These are phyloP conservation scores for Ochotona princeps DNA, from an alignment of 2,113 vertebrate genomes.

Conservation along the genomic window DNA sequence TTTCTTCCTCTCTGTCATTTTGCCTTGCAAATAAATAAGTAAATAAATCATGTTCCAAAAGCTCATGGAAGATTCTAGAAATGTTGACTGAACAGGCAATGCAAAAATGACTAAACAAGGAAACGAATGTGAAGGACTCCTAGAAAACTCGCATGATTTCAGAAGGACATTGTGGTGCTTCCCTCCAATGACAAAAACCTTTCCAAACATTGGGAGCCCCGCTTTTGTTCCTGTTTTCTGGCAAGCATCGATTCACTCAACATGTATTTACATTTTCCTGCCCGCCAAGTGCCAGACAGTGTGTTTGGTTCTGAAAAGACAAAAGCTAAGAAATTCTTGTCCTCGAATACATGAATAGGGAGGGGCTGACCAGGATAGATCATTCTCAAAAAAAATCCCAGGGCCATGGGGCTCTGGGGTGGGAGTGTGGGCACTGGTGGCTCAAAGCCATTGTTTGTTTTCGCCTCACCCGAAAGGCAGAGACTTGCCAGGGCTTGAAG, in stretches of 20 bases:
- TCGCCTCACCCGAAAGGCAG: background rate
- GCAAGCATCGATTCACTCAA: conserved; percentile 26
- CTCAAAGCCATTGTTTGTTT: background rate
- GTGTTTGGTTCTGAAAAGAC: background rate
- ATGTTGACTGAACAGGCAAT: background rate
- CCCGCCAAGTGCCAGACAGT: background rate
- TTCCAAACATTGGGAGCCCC: background rate
- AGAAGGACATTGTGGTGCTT: background rate
- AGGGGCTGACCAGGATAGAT: background rate
- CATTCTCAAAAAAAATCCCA: background rate
- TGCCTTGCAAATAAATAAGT: too few relatives aligned
- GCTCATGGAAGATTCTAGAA: background rate
- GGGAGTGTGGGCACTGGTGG: too few relatives aligned
- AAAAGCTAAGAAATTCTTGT: background rate
- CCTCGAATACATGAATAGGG: background rate
- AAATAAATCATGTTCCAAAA: too few relatives aligned
- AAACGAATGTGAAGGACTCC: background rate
- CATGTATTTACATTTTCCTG: conserved; percentile 30
- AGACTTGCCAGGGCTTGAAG: background rate
- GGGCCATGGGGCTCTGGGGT: background rate
- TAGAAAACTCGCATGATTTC: background rate
- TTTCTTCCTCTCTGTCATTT: too few relatives aligned
- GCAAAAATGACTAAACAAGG: background rate
- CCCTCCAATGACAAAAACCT: background rate
- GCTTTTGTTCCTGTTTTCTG: background rate